phyloP scores from a whole-genome alignment of 2,888 invertebrate species.

The Reticulitermes lucifugus region DNA sequence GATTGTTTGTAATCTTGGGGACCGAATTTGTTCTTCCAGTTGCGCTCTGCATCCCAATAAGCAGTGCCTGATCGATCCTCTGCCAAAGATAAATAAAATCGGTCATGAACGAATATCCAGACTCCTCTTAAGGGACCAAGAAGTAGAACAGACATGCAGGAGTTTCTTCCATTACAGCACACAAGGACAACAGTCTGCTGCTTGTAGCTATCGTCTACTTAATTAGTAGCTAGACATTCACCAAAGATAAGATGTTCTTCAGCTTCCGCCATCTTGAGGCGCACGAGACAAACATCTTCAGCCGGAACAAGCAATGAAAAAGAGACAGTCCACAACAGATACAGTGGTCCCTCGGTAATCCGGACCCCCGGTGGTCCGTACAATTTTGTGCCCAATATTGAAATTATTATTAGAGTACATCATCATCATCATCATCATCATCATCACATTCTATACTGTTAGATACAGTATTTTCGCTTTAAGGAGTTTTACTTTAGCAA shows the following conservation, averaged over 20 bases:
- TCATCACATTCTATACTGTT: too few relatives aligned
- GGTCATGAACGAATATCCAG: neutral
- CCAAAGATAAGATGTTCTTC: neutral
- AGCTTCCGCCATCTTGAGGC: neutral
- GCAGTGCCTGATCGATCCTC: neutral
- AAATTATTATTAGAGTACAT: too few relatives aligned
- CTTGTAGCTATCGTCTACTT: neutral
- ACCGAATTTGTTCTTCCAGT: neutral
- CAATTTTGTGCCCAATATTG: too few relatives aligned
- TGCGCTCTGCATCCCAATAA: neutral
- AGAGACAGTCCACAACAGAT: neutral
- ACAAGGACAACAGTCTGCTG: neutral
- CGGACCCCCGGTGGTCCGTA: too few relatives aligned
- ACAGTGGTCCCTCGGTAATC: too few relatives aligned
- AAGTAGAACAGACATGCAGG: neutral
- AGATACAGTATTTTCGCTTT: too few relatives aligned
- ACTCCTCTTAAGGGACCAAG: neutral
- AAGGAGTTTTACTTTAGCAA: too few relatives aligned
- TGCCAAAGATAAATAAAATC: neutral
- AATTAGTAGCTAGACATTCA: neutral
- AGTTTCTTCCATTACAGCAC: neutral
- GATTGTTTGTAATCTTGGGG: slow-evolving; percentile 8
- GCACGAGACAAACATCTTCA: neutral
- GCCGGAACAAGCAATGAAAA: neutral
- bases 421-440: too few relatives aligned